These are phyloP conservation scores for Intellagama lesueurii DNA, from an alignment of 2,797 vertebrate species.

Conservation along the genomic window DNA sequence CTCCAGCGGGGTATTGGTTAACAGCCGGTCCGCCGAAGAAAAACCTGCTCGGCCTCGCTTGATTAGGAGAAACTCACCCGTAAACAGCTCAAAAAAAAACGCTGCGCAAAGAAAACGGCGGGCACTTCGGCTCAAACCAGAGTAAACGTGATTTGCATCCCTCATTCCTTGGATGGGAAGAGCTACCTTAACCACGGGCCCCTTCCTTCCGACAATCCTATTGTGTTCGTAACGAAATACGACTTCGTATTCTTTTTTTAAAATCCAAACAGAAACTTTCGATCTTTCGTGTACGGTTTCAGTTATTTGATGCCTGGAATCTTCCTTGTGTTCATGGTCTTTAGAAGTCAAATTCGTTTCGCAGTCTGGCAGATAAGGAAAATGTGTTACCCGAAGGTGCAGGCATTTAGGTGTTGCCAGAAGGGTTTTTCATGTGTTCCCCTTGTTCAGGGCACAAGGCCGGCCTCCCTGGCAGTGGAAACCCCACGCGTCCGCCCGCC, in stretches of 20 bases:
- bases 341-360: background rate
- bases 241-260: background rate
- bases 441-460: too few relatives aligned
- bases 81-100: too few relatives aligned
- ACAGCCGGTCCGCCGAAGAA: background rate
- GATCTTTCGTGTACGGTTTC: background rate
- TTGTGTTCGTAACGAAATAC: background rate
- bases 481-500: too few relatives aligned
- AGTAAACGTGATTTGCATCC: background rate
- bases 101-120: background rate
- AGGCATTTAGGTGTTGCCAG: background rate
- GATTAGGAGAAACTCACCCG: background rate
- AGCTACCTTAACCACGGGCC: rapidly evolving
- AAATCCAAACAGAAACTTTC: background rate
- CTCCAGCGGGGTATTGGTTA: background rate
- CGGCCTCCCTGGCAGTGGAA: too few relatives aligned
- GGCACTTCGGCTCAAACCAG: background rate
- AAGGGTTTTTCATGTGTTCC: background rate
- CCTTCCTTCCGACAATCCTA: rapidly evolving
- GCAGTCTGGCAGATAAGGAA: background rate
- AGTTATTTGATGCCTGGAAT: background rate
- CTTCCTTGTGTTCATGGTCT: background rate
- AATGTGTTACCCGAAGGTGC: background rate
- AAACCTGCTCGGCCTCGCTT: background rate
- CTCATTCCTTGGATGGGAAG: background rate